These are phyloP conservation scores for Ceratosolen solmsi DNA, from an alignment of 1,140 invertebrate species.

Conservation along the genomic window DNA sequence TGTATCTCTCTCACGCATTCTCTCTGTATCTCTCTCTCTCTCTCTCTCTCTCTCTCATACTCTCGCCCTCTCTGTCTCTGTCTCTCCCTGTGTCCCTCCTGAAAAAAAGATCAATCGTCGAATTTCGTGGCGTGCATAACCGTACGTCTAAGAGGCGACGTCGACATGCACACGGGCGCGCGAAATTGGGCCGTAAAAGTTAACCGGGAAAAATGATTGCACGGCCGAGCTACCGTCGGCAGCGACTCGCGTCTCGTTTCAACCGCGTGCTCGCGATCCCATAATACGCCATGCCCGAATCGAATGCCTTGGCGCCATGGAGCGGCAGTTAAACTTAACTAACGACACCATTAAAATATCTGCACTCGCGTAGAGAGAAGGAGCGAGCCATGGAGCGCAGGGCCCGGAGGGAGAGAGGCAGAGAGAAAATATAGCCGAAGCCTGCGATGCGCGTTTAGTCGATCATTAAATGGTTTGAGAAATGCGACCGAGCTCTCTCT, in stretches of 20 bases:
- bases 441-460: conserved; percentile 44
- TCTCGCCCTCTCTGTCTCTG: no score
- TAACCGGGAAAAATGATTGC: conserved; percentile 43
- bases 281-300: conserved; percentile 55
- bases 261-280: conserved; percentile 29
- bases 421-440: conserved; percentile 27
- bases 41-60: not conserved
- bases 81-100: no score
- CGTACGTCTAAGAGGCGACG: not conserved
- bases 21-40: no score
- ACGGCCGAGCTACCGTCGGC: conserved; percentile 28
- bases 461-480: conserved; percentile 52
- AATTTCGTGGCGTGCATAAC: conserved; percentile 5
- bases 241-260: conserved; percentile 45
- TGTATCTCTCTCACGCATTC: no score
- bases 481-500: conserved; percentile 35
- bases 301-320: conserved; percentile 58
- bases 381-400: not conserved
- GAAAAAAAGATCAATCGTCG: conserved; percentile 21
- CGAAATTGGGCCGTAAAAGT: conserved; percentile 47
- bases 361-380: conserved; percentile 46
- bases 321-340: conserved; percentile 63
- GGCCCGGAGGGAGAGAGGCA: not conserved
- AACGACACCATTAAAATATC: conserved; percentile 66
- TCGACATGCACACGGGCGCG: conserved; percentile 28